Percentiles rank a stretch among this genome's conserved stretches.
Evolutionary conservation across 2,113 vertebrate species (phyloP).

Genomic region (Vulpes vulpes): DNA sequence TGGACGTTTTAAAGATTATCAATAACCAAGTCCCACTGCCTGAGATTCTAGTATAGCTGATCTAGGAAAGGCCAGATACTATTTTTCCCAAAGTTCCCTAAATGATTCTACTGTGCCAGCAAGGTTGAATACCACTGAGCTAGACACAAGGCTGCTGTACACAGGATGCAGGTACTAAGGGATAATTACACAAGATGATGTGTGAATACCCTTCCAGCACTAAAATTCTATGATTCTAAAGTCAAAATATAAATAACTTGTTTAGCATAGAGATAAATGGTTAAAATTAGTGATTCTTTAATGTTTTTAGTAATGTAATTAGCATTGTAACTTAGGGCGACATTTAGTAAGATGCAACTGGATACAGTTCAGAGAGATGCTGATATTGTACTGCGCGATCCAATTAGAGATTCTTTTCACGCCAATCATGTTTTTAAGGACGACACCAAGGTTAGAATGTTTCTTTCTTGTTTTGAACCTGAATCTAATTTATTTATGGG

Average conservation of each 20-base stretch:
- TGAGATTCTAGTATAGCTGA: background rate
- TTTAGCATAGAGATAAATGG: background rate
- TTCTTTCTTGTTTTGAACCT: constrained; percentile 44
- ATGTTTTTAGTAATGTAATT: background rate
- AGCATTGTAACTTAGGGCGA: background rate
- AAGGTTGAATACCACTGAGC: background rate
- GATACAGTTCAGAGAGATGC: background rate
- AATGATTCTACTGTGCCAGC: background rate
- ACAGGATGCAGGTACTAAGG: background rate
- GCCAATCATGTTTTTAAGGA: constrained; percentile 3
- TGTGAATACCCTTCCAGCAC: background rate
- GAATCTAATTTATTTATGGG: background rate
- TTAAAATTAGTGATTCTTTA: constrained; percentile 40
- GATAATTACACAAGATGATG: background rate
- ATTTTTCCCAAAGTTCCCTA: background rate
- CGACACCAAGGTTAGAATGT: background rate
- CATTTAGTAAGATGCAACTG: background rate
- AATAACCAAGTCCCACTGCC: background rate
- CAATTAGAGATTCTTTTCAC: constrained; percentile 20
- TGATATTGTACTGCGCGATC: background rate
- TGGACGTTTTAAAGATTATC: too few species aligned
- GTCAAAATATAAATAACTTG: background rate
- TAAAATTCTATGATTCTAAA: background rate
- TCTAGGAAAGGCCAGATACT: background rate
- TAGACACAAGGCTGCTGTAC: background rate